These are phyloP conservation scores for Stichodactyla helianthus DNA, from an alignment of 64 coral and sea anemone species.

Conservation along the genomic window DNA sequence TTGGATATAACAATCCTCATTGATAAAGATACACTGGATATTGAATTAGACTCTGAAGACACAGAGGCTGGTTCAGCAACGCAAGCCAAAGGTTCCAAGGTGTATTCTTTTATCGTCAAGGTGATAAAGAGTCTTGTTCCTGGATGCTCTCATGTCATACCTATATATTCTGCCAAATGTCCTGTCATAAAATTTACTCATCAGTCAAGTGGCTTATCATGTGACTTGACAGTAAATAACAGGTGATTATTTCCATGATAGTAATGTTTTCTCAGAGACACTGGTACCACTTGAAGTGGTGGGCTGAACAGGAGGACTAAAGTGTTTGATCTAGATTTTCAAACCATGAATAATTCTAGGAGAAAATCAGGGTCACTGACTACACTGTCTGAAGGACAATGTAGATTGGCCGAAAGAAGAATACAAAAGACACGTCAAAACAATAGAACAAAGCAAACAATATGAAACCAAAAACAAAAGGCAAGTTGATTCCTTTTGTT, in stretches of 20 bases:
- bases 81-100: not conserved
- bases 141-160: conserved; percentile 71
- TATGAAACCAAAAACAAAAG: no score
- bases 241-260: conserved; percentile 37
- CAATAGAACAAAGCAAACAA: no score
- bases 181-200: conserved; percentile 86
- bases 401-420: no score
- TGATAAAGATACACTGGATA: not conserved
- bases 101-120: conserved; percentile 51
- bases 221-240: conserved; percentile 90
- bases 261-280: not conserved
- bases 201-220: conserved; percentile 63
- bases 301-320: no score
- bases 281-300: no score
- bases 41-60: not conserved
- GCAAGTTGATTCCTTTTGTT: no score
- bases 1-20: conserved; percentile 69
- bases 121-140: conserved; percentile 72
- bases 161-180: conserved; percentile 77
- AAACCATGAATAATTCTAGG: no score
- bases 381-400: no score
- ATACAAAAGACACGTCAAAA: no score
- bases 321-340: no score
- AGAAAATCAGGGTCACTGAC: no score
- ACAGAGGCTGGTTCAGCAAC: not conserved